Conservation (phyloP, 2,113 vertebrate genomes). For the Cyphomyrus discorhynchus region DNA sequence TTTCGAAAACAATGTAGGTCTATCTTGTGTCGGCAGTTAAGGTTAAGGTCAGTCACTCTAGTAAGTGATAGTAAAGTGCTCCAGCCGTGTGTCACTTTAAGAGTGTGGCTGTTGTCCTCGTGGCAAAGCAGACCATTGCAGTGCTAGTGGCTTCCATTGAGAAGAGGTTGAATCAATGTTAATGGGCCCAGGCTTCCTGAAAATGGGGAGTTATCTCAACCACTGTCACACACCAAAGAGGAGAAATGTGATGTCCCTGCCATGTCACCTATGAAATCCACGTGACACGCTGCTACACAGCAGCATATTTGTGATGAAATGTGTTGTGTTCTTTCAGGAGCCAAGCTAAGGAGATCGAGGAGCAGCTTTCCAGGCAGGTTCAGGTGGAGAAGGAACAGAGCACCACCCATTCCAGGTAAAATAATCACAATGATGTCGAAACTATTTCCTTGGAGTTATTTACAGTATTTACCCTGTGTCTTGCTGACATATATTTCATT, state of each 20-base stretch:
- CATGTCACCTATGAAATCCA: not conserved
- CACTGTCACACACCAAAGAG: not conserved
- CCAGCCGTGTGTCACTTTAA: not conserved
- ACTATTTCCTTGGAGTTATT: not conserved
- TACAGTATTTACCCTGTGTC: not conserved
- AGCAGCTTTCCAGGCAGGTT: constrained; percentile 57
- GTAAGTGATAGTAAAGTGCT: not conserved
- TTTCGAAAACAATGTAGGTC: not conserved
- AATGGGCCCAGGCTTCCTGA: not conserved
- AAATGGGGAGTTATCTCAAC: not conserved
- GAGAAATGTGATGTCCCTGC: not conserved
- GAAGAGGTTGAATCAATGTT: not conserved
- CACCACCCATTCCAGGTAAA: constrained; percentile 65
- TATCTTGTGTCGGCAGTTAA: not conserved
- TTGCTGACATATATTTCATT: not conserved
- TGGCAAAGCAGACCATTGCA: not conserved
- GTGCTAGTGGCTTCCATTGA: not conserved
- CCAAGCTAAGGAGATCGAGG: constrained; percentile 61
- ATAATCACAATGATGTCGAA: not conserved
- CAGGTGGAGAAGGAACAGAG: constrained; percentile 60
- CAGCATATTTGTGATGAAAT: not conserved
- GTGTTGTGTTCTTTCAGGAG: constrained; percentile 54
- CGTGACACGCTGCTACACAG: not conserved
- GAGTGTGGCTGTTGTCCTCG: not conserved
- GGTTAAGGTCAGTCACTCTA: not conserved